Evolutionary conservation across 1,140 invertebrate species (phyloP), one percentile per base, ranked within the genome.

Genomic region (Cepaea nemoralis): DNA sequence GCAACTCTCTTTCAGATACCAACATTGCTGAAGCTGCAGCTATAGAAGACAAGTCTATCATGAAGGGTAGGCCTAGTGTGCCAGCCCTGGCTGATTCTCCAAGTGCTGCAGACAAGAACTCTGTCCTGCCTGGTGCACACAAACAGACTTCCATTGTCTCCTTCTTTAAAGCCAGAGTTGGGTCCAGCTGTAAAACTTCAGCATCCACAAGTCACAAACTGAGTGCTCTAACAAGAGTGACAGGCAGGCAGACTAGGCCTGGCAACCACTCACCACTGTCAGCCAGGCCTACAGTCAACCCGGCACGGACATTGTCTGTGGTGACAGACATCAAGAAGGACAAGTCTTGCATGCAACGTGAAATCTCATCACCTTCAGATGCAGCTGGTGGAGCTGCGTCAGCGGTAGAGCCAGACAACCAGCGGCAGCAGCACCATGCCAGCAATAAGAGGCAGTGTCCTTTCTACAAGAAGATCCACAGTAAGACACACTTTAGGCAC

Each of bases 401-500:
- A 10, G 40, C 12, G 24, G 40, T 40, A 39, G 40, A 22, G 24
- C 39, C 3, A 2, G 27, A 75, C 19, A 10, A 48, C n/a, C n/a
- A n/a, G 39, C 42, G 16, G 45, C 59, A 31, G 16, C 59, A 75
- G 24, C 10, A 50, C n/a, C 27, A 27, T 31, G 10, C 39, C 3
- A 69, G 31, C 1, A 22, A 2, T 12, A 74, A 74, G 50, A 74
- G 50, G 27, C 45, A 45, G 37, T 91, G 90, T 86, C 90, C 90
- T 59, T 91, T 91, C 82, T 91, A 91, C 80, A 91, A 91, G 73
- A 89, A 86, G 86, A 89, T 91, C 24, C 87, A 89, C 84, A 88
- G 89, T 88, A 83, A 76, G 69, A 40, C 50, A n/a, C n/a, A n/a
- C n/a, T n/a, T n/a, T n/a, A n/a, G n/a, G n/a, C n/a, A n/a, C n/a